Conservation (phyloP, 2,888 invertebrate species). For the Podotricha telesiphe region DNA sequence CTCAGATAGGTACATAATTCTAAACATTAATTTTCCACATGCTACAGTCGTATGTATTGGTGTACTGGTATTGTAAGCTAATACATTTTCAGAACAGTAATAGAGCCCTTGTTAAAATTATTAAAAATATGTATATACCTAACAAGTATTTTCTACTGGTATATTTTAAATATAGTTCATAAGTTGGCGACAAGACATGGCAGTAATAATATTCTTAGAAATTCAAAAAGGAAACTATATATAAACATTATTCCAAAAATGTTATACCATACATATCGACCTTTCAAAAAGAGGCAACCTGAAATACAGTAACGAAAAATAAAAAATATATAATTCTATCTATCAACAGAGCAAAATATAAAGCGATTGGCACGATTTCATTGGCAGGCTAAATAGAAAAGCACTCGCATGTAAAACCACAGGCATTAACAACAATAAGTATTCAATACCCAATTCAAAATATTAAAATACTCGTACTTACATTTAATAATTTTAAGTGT, state of each 20-base stretch:
- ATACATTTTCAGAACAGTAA: too few species aligned
- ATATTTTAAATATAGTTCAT: too few species aligned
- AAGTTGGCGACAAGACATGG: too few species aligned
- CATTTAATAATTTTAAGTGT: neutral
- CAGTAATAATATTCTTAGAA: neutral
- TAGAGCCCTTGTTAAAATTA: too few species aligned
- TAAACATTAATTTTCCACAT: too few species aligned
- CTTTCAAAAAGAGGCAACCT: neutral
- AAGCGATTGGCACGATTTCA: slow-evolving; percentile 14
- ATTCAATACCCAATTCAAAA: neutral
- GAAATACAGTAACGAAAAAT: neutral
- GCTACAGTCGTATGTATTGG: too few species aligned
- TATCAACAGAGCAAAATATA: slow-evolving; percentile 3
- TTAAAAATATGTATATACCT: too few species aligned
- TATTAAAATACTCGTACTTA: neutral
- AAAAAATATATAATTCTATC: neutral
- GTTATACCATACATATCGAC: too few species aligned
- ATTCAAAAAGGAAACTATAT: neutral
- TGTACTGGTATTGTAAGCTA: too few species aligned
- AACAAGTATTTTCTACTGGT: too few species aligned
- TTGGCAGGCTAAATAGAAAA: slow-evolving; percentile 10
- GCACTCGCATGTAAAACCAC: slow-evolving; percentile 15
- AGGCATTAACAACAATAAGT: slow-evolving; percentile 2
- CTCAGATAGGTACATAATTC: too few species aligned
- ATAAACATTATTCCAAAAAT: neutral